Evolutionary conservation across 2,888 invertebrate genomes (phyloP).

Genomic region (Clusia tigrina): DNA sequence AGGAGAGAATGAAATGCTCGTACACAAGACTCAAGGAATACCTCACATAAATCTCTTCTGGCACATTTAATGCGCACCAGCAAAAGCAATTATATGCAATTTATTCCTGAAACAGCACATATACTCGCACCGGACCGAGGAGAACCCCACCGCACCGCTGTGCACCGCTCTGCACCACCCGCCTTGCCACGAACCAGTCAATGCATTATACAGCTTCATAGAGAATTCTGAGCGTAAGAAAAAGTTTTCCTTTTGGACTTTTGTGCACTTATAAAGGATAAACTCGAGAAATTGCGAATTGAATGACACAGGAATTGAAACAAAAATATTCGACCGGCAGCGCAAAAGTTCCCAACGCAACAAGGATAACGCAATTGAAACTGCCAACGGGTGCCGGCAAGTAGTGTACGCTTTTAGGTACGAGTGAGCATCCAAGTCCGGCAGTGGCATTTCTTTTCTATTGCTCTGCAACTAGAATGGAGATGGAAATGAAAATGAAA

Average conservation of each 20-base stretch:
- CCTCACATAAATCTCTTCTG: slow-evolving; percentile 55
- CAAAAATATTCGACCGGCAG: neutral
- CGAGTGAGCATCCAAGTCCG: no score
- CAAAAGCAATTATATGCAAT: slow-evolving; percentile 45
- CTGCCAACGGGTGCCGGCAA: neutral
- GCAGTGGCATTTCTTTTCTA: no score
- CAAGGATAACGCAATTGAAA: neutral
- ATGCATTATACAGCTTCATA: no score
- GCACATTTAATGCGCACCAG: slow-evolving; percentile 53
- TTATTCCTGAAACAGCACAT: slow-evolving; percentile 33
- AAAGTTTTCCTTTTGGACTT: slow-evolving; percentile 13
- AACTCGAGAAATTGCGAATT: slow-evolving; percentile 1
- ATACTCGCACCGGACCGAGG: neutral
- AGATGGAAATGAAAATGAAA: no score
- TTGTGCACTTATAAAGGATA: slow-evolving; percentile 9
- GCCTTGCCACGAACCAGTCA: no score
- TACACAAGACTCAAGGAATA: no score
- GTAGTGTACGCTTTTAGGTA: no score
- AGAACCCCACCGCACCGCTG: no score
- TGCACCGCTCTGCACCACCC: no score
- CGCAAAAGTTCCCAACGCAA: no score
- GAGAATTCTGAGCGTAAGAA: neutral
- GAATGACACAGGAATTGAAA: neutral
- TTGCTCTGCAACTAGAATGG: no score
- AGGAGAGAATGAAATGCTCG: neutral